Percentiles rank a stretch among this genome's conserved stretches.
Conservation (phyloP, 2,888 invertebrate species). For the Saturnia pavonia region DNA sequence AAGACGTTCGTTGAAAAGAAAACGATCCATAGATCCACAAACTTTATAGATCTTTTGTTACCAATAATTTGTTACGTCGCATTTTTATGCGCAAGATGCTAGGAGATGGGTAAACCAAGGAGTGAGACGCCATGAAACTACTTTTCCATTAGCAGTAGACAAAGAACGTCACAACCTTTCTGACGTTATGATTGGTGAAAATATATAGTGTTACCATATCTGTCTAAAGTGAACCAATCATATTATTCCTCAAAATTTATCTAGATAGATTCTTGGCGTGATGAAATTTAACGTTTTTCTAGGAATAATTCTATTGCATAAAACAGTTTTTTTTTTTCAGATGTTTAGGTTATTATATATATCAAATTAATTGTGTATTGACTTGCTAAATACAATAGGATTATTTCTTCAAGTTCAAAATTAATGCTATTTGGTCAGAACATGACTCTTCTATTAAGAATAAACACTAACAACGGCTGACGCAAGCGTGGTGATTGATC, state of each 20-base stretch:
- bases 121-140: conserved; percentile 20
- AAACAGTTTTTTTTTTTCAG: neutral
- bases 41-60: conserved; percentile 34
- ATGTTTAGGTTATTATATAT: no score
- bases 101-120: conserved; percentile 18
- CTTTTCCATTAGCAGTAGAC: neutral
- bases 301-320: neutral
- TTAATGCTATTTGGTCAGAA: no score
- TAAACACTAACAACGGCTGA: no score
- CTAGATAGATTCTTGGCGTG: neutral
- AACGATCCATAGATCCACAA: conserved; percentile 58
- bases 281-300: neutral
- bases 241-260: neutral
- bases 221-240: conserved; percentile 10
- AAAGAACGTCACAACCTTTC: conserved; percentile 13
- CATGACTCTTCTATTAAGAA: no score
- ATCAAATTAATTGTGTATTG: no score
- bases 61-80: conserved; percentile 27
- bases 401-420: no score
- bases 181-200: conserved; percentile 13
- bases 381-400: no score
- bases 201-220: conserved; percentile 6
- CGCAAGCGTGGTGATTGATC: no score
- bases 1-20: conserved; percentile 56
- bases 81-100: conserved; percentile 22